Percentiles rank a stretch among this genome's conserved stretches.
Conservation (phyloP, 2,888 invertebrate species). For the Napeogenes sylphis region DNA sequence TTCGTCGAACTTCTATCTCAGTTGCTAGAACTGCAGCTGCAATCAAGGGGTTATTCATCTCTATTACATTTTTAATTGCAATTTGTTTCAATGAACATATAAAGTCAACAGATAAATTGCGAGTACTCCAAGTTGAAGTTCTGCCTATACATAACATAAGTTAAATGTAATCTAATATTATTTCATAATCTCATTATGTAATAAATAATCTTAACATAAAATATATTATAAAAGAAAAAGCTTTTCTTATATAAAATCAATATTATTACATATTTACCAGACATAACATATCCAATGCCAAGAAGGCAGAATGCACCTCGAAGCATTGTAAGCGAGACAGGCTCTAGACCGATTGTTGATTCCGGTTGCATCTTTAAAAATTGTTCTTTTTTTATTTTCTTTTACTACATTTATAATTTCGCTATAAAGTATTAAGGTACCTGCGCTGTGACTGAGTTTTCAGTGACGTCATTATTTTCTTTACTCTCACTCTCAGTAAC, state of each 20-base stretch:
- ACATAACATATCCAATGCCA: slow-evolving; percentile 79
- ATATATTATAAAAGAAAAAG: no score
- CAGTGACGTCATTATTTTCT: slow-evolving; percentile 57
- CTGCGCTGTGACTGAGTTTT: slow-evolving; percentile 49
- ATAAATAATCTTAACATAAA: no score
- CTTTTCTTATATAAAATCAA: neutral
- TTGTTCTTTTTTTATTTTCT: neutral
- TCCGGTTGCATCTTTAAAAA: slow-evolving; percentile 51
- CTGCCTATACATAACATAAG: no score
- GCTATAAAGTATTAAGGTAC: slow-evolving; percentile 31
- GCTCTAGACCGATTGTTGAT: slow-evolving; percentile 74
- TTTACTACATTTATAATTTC: no score
- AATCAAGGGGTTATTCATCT: slow-evolving; percentile 18
- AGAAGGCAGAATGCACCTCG: slow-evolving; percentile 85
- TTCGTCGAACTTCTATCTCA: slow-evolving; percentile 55
- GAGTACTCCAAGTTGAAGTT: no score
- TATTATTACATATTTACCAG: slow-evolving; percentile 60
- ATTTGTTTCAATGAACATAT: no score
- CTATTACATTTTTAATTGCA: slow-evolving; percentile 2
- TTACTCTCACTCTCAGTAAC: slow-evolving; percentile 63
- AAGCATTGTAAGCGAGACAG: slow-evolving; percentile 83
- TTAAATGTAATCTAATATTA: no score
- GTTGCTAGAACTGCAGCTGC: slow-evolving; percentile 40
- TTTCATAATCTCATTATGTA: no score
- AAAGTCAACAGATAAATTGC: no score